phyloP scores from a whole-genome alignment of 2,113 vertebrate species.

The Heptranchias perlo region DNA sequence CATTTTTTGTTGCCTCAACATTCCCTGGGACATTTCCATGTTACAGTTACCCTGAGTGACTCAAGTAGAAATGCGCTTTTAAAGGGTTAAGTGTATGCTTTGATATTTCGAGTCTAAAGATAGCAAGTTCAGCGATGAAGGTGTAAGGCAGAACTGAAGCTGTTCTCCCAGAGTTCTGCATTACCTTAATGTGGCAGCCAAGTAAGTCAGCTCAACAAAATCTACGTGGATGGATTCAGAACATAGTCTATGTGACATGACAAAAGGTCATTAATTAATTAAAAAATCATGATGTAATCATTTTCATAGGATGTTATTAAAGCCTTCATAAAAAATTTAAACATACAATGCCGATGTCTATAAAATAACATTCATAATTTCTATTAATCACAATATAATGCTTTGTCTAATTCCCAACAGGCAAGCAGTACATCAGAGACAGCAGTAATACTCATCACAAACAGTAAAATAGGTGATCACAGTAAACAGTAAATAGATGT shows the following conservation, averaged over 20 bases:
- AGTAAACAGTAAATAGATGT: constrained; percentile 19
- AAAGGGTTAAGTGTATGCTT: constrained; percentile 10
- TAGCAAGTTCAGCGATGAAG: constrained; percentile 24
- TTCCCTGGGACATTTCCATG: not conserved
- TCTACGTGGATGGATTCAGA: constrained; percentile 12
- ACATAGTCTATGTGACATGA: not conserved
- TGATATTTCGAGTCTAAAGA: not conserved
- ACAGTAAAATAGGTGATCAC: constrained; percentile 31
- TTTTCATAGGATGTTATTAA: constrained; percentile 27
- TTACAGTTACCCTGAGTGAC: not conserved
- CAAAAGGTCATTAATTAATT: constrained; percentile 10
- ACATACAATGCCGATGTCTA: not conserved
- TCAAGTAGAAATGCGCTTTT: constrained; percentile 20
- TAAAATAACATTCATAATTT: constrained; percentile 27
- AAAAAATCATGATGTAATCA: constrained; percentile 12
- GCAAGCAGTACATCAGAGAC: constrained; percentile 1
- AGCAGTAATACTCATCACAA: constrained; percentile 27
- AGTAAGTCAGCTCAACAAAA: constrained; percentile 20
- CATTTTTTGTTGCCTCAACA: not conserved
- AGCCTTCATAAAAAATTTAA: not conserved
- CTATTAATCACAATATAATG: not conserved
- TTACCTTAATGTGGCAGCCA: constrained; percentile 28
- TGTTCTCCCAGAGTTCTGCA: not conserved
- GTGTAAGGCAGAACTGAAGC: constrained; percentile 22
- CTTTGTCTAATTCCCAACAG: constrained; percentile 17